Percentiles rank a stretch among this genome's conserved stretches.
Conservation (phyloP, 2,797 vertebrate species). For the Rhadinocentrus ornatus region DNA sequence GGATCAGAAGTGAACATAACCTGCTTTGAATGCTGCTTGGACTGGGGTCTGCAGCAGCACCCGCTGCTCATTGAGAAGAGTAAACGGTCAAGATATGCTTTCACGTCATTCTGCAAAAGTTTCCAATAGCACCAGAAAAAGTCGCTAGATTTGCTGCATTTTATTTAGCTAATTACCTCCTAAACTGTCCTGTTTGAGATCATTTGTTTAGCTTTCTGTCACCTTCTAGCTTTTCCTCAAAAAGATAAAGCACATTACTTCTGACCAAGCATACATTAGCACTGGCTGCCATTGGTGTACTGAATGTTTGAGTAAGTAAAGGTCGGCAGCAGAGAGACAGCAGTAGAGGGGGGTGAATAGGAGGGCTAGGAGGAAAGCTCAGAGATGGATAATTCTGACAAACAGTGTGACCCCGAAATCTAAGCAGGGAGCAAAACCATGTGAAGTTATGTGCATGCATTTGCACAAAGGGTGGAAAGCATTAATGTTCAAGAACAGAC, state of each 20-base stretch:
- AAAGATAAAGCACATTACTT: constrained; percentile 34
- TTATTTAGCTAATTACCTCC: not conserved
- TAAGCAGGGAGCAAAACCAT: constrained; percentile 27
- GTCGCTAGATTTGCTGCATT: too few relatives aligned
- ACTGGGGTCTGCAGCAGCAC: too few relatives aligned
- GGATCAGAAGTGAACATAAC: too few relatives aligned
- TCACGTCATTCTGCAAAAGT: too few relatives aligned
- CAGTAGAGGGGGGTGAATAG: constrained; percentile 9
- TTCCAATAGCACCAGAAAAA: too few relatives aligned
- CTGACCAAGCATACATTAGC: constrained; percentile 17
- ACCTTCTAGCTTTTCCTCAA: not conserved
- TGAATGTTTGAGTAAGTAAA: constrained; percentile 47
- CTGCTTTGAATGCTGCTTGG: too few relatives aligned
- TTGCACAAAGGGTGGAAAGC: constrained; percentile 42
- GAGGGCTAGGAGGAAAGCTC: constrained; percentile 3
- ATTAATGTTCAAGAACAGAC: constrained; percentile 39
- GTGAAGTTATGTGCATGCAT: constrained; percentile 48
- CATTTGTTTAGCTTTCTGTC: constrained; percentile 9
- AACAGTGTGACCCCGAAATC: constrained; percentile 43
- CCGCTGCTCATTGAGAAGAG: too few relatives aligned
- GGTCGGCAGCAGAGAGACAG: constrained; percentile 19
- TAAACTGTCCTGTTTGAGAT: constrained; percentile 29
- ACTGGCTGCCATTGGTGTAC: constrained; percentile 29
- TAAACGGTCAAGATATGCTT: too few relatives aligned
- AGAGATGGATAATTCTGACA: constrained; percentile 56